Evolutionary conservation across 2,888 invertebrate species (phyloP).

Genomic region (Ferdinandea cuprea): DNA sequence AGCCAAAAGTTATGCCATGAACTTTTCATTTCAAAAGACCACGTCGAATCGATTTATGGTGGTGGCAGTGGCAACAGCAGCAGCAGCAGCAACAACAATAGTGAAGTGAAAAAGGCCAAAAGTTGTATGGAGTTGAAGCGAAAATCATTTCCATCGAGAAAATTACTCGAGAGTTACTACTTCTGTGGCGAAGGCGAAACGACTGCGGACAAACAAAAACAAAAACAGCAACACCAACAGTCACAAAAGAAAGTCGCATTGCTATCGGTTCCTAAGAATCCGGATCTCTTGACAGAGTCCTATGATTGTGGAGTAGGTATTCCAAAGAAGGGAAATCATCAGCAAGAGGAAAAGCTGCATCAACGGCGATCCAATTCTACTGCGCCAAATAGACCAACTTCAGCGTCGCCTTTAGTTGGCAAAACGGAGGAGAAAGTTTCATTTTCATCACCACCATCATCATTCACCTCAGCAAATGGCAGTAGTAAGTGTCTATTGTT

Average conservation of each 20-base stretch:
- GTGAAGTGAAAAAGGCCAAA: slow-evolving; percentile 68
- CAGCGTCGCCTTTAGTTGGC: slow-evolving; percentile 40
- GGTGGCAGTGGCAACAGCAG: slow-evolving; percentile 1
- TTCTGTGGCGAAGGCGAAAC: slow-evolving; percentile 50
- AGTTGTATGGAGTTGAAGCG: slow-evolving; percentile 64
- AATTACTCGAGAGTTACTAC: slow-evolving; percentile 66
- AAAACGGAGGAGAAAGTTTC: slow-evolving; percentile 49
- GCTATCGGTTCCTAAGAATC: slow-evolving; percentile 68
- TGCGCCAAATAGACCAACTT: slow-evolving; percentile 54
- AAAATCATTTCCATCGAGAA: slow-evolving; percentile 71
- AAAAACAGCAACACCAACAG: slow-evolving; percentile 44
- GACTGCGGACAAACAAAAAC: slow-evolving; percentile 34
- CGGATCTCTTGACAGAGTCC: slow-evolving; percentile 54
- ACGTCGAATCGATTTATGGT: slow-evolving; percentile 19
- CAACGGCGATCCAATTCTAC: slow-evolving; percentile 50
- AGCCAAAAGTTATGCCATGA: slow-evolving; percentile 70
- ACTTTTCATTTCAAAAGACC: slow-evolving; percentile 63
- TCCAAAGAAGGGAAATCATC: slow-evolving; percentile 65
- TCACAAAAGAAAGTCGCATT: slow-evolving; percentile 63
- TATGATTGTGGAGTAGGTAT: slow-evolving; percentile 53
- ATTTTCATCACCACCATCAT: slow-evolving; percentile 30
- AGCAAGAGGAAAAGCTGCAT: slow-evolving; percentile 28
- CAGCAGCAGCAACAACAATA: background rate
- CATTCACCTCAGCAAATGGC: slow-evolving; percentile 56
- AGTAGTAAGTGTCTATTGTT: slow-evolving; percentile 54